Evolutionary conservation across 1,140 invertebrate species (phyloP), one percentile per base, ranked within the genome.

Genomic region (Ceratina japonica): DNA sequence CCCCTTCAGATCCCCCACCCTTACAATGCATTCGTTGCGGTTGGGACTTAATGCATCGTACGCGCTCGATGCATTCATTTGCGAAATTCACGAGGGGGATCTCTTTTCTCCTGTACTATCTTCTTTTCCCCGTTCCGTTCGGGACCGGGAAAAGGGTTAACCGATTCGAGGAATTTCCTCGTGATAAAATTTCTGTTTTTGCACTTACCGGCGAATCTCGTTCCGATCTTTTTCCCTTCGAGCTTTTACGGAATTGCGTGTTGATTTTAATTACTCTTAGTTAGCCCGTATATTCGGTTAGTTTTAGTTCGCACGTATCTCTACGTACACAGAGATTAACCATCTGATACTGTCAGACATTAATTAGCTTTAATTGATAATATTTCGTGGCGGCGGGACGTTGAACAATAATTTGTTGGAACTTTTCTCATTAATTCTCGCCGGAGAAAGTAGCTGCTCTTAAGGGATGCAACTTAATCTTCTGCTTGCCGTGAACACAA

Each of bases 11-110:
- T 18, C 58, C 27, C 68, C 22, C 16, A 56, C 59, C 61, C n/a
- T 79, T 80, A 83, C 84, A 86, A 85, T 86, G 84, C 81, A 86
- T 83, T 85, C 81, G 63, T 77, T 80, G 84, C 63, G 84, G 81
- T 70, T 49, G 61, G 63, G 58, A 81, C 80, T 86, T 86, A 86
- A 86, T 86, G 84, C 80, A 85, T 84, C 63, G 80, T 66, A 71
- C 74, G 80, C 63, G 72, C 61, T 61, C 63, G 65, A 73, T 79
- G 70, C 84, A 80, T 86, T 85, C 73, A 80, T 85, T 86, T 79
- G 80, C 70, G 69, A 72, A 78, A 71, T 65, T 65, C 54, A 16
- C n/a, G 3, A 27, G 63, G 54, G 56, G 71, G 71, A 75, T 81
- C 20, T 49, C 64, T 63, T 24, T 31, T 31, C 61, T 5, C 24